These are phyloP conservation scores for Pogonognathellus flavescens DNA, from an alignment of 1,140 invertebrate species.

Conservation along the genomic window DNA sequence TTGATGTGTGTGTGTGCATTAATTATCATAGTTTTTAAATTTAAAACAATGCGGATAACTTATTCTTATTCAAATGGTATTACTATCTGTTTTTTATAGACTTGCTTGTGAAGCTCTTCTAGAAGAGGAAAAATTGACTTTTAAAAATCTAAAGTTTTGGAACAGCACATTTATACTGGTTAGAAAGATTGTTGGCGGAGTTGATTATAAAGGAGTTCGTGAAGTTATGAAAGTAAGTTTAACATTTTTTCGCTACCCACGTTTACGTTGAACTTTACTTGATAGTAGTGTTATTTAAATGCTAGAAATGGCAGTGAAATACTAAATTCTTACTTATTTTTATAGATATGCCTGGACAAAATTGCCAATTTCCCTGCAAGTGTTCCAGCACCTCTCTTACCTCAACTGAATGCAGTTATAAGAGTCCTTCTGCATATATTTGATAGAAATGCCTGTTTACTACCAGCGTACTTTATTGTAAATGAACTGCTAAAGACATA, in stretches of 20 bases:
- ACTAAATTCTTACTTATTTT: no score
- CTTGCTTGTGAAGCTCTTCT: conserved; percentile 73
- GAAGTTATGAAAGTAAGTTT: conserved; percentile 87
- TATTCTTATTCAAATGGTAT: not conserved
- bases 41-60: not conserved
- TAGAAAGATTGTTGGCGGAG: conserved; percentile 86
- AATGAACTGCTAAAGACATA: conserved; percentile 93
- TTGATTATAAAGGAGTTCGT: conserved; percentile 94
- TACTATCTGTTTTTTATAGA: conserved; percentile 68
- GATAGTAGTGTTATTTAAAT: not conserved
- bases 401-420: conserved; percentile 84
- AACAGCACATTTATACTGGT: conserved; percentile 88
- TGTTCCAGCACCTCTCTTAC: conserved; percentile 82
- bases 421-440: conserved; percentile 90
- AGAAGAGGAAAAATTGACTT: conserved; percentile 71
- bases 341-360: conserved; percentile 90
- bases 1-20: no score
- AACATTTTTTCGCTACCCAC: no score
- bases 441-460: conserved; percentile 89
- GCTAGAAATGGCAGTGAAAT: not conserved
- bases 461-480: conserved; percentile 86
- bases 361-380: conserved; percentile 82
- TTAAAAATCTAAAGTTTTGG: conserved; percentile 74
- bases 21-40: not conserved
- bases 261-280: no score